Percentiles rank a stretch among this genome's conserved stretches.
These are phyloP conservation scores for Sarcophaga subvicina DNA, from an alignment of 2,888 invertebrate species.

Conservation along the genomic window DNA sequence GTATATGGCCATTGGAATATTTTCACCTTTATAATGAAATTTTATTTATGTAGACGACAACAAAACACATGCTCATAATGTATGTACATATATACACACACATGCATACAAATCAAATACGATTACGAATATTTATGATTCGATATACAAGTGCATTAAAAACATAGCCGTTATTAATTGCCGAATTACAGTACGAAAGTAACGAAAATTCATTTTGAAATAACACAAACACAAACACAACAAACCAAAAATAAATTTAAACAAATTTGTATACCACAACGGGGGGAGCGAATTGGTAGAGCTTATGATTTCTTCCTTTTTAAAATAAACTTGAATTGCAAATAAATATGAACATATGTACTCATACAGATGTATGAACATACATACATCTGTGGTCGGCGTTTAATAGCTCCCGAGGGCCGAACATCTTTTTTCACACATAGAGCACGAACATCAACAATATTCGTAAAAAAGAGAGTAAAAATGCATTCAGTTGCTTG, in stretches of 20 bases:
- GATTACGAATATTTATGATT: neutral
- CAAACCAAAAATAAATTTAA: neutral
- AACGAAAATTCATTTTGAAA: slow-evolving; percentile 8
- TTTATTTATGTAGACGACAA: neutral
- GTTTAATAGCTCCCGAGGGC: accelerated
- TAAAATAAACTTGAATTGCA: too few species aligned
- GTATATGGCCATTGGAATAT: neutral
- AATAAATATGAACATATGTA: too few species aligned
- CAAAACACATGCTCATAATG: neutral
- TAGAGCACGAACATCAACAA: too few species aligned
- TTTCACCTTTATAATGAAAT: neutral
- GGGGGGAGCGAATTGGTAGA: too few species aligned
- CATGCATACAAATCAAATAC: neutral
- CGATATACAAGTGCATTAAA: slow-evolving; percentile 6
- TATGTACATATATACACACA: neutral
- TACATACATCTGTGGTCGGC: too few species aligned
- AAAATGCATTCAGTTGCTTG: too few species aligned
- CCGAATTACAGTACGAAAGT: neutral
- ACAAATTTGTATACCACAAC: neutral
- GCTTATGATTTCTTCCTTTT: too few species aligned
- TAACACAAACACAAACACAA: slow-evolving; percentile 6
- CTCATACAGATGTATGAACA: too few species aligned
- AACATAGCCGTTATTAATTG: neutral
- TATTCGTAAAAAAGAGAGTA: too few species aligned
- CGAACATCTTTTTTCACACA: too few species aligned